A percentile compares a stretch with the other conserved stretches of the same genome.
Conservation (phyloP, 2,113 vertebrate genomes). For the Brachypteracias leptosomus region DNA sequence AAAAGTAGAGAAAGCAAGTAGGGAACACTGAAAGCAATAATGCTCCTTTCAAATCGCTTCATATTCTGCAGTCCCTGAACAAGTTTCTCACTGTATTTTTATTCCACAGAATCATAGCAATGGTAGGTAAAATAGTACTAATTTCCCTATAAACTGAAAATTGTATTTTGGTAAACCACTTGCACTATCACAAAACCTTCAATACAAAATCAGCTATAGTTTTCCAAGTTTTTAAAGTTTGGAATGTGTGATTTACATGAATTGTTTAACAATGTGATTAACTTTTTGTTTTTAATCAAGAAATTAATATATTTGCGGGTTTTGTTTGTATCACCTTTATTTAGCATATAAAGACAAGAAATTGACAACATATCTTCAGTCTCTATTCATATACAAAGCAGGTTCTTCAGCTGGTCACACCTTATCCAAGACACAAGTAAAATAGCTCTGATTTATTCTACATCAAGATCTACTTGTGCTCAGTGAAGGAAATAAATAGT, state of each 20-base stretch:
- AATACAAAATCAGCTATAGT: background rate
- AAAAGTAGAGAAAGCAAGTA: background rate
- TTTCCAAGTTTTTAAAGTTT: background rate
- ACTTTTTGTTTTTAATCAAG: background rate
- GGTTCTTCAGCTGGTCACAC: background rate
- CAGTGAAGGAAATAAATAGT: background rate
- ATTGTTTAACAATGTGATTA: background rate
- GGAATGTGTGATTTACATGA: background rate
- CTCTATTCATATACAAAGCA: background rate
- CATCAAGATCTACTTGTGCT: background rate
- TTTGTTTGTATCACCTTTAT: background rate
- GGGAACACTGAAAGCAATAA: background rate
- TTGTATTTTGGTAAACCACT: background rate
- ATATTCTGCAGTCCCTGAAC: background rate
- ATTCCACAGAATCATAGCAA: background rate
- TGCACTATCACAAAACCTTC: background rate
- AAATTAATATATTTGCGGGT: background rate
- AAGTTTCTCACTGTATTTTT: background rate
- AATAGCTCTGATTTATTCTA: background rate
- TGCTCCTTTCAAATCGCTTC: background rate
- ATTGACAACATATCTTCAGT: background rate
- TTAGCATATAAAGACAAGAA: background rate
- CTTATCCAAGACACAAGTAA: background rate
- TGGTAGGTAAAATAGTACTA: background rate
- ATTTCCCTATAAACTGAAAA: background rate